Conservation (phyloP, 1,140 invertebrate species). For the Eupristina koningsbergeri region DNA sequence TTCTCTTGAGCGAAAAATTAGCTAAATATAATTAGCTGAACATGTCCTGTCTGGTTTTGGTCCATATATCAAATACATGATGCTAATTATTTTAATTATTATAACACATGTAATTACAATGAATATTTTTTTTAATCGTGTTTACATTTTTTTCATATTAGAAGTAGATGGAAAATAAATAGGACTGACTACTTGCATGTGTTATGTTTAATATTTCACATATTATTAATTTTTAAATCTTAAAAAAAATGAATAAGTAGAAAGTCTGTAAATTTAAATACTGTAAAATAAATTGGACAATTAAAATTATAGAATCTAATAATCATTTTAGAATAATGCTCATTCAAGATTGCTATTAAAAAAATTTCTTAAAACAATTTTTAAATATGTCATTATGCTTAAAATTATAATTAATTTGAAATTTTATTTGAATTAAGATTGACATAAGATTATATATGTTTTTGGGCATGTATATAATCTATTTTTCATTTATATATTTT, state of each 20-base stretch:
- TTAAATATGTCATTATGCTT: slow-evolving; percentile 24
- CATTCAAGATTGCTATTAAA: not conserved
- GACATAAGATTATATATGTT: not conserved
- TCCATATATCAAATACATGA: slow-evolving; percentile 26
- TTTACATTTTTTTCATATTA: too few relatives aligned
- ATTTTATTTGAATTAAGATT: slow-evolving; percentile 17
- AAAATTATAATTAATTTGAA: slow-evolving; percentile 42
- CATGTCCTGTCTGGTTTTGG: slow-evolving; percentile 31
- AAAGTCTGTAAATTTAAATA: not conserved
- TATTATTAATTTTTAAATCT: not conserved
- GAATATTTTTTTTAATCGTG: slow-evolving; percentile 5
- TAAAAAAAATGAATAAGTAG: not conserved
- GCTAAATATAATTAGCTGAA: slow-evolving; percentile 17
- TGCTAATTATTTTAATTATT: not conserved
- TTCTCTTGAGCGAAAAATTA: too few relatives aligned
- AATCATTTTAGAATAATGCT: not conserved
- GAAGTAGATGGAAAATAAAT: not conserved
- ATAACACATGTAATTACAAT: not conserved
- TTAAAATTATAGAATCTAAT: not conserved
- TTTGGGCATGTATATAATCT: slow-evolving; percentile 11
- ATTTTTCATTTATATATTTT: not conserved
- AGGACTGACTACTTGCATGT: slow-evolving; percentile 14
- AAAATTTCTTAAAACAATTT: not conserved
- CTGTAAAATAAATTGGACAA: not conserved
- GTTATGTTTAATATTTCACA: too few relatives aligned